Conservation (phyloP, 2,888 invertebrate species). For the Acleris sparsana region DNA sequence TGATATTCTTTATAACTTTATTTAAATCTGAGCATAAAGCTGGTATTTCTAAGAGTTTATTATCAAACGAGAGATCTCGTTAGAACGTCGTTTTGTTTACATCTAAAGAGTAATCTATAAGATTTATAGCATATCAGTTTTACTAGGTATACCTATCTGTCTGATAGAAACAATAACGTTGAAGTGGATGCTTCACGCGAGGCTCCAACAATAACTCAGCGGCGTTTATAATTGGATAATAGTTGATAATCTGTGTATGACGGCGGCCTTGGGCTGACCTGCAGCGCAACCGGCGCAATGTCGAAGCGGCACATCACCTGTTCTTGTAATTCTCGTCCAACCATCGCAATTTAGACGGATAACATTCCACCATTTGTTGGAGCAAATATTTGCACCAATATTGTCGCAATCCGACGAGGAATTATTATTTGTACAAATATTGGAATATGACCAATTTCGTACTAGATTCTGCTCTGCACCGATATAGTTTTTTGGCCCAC, state of each 20-base stretch:
- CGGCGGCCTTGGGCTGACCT: constrained; percentile 65
- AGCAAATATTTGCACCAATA: constrained; percentile 32
- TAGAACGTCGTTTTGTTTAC: constrained; percentile 18
- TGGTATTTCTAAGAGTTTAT: constrained; percentile 13
- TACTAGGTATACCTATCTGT: constrained; percentile 24
- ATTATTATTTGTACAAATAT: constrained; percentile 47
- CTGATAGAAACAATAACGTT: constrained; percentile 34
- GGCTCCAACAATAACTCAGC: constrained; percentile 63
- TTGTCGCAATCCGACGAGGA: constrained; percentile 20
- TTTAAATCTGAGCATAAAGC: too few relatives aligned
- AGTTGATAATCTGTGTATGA: constrained; percentile 63
- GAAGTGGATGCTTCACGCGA: constrained; percentile 45
- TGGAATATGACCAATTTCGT: constrained; percentile 46
- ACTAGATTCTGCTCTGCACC: constrained; percentile 52
- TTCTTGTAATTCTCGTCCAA: constrained; percentile 21
- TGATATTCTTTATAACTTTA: background rate
- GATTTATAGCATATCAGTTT: constrained; percentile 23
- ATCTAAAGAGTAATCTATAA: constrained; percentile 17
- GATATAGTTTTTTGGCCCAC: constrained; percentile 72
- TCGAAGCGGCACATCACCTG: constrained; percentile 39
- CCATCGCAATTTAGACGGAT: constrained; percentile 36
- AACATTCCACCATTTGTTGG: constrained; percentile 28
- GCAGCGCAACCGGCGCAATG: constrained; percentile 42
- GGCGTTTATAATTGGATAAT: constrained; percentile 75
- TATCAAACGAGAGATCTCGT: constrained; percentile 22